These are phyloP conservation scores for Brachionus koreanus DNA, from an alignment of 1,140 invertebrate species.

Conservation along the genomic window DNA sequence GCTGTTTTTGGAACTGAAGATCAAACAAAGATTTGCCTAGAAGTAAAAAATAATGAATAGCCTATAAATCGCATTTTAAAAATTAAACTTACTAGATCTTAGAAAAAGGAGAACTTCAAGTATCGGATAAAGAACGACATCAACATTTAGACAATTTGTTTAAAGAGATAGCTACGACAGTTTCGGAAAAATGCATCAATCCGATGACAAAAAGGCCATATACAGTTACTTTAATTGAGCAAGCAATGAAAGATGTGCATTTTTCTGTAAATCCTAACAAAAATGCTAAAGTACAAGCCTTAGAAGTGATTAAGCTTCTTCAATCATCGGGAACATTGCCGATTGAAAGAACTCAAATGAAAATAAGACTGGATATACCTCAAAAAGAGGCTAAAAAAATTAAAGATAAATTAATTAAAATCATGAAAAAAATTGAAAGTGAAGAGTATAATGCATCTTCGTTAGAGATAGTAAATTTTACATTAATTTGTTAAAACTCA, in stretches of 20 bases:
- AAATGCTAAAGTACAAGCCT: slow-evolving; percentile 89
- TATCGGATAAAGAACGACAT: slow-evolving; percentile 93
- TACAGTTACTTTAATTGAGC: slow-evolving; percentile 96
- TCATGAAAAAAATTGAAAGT: slow-evolving; percentile 68
- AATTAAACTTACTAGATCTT: slow-evolving; percentile 68
- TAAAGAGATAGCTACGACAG: slow-evolving; percentile 72
- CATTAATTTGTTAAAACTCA: background rate
- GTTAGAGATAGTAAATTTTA: background rate
- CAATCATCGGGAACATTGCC: slow-evolving; percentile 72
- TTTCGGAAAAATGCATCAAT: slow-evolving; percentile 87
- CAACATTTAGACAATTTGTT: slow-evolving; percentile 81
- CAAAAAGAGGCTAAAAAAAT: slow-evolving; percentile 70
- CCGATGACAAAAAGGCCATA: slow-evolving; percentile 93
- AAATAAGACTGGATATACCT: slow-evolving; percentile 70
- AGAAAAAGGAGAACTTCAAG: slow-evolving; percentile 84
- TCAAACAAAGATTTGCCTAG: slow-evolving; percentile 62
- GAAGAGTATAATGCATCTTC: slow-evolving; percentile 69
- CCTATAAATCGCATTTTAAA: slow-evolving; percentile 1
- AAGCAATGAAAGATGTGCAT: slow-evolving; percentile 92
- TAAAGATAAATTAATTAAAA: slow-evolving; percentile 69
- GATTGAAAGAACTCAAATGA: slow-evolving; percentile 92
- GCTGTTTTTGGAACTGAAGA: slow-evolving; percentile 69
- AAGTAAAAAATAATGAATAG: slow-evolving; percentile 53
- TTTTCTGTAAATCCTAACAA: slow-evolving; percentile 91
- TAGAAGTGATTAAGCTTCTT: slow-evolving; percentile 86